These are phyloP conservation scores for Rattus norvegicus DNA, from an alignment of 2,113 vertebrate genomes.

Conservation along the genomic window GRCr8 NC_086039.1:46614501-46615000, in stretches of 20 bases:
- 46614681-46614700: fast-evolving
- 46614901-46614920: fast-evolving
- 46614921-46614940: fast-evolving
- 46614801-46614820: conserved; percentile 90
- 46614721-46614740: not conserved
- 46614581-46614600: not conserved
- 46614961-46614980: not conserved
- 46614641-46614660: not conserved
- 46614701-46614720: not conserved
- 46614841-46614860: fast-evolving
- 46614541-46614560: not conserved
- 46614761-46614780: conserved; percentile 96
- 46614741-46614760: not conserved
- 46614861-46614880: not conserved
- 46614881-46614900: fast-evolving
- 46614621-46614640: not conserved
- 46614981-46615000: not conserved
- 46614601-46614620: conserved; percentile 6
- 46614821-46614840: conserved; percentile 51
- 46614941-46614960: conserved; percentile 67
- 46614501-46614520: conserved; percentile 80
- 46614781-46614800: conserved; percentile 95
- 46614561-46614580: not conserved
- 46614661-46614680: conserved; percentile 68
- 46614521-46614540: not conserved